These are phyloP conservation scores for Terebella lapidaria DNA, from an alignment of 2,888 invertebrate genomes.

Conservation along the genomic window DNA sequence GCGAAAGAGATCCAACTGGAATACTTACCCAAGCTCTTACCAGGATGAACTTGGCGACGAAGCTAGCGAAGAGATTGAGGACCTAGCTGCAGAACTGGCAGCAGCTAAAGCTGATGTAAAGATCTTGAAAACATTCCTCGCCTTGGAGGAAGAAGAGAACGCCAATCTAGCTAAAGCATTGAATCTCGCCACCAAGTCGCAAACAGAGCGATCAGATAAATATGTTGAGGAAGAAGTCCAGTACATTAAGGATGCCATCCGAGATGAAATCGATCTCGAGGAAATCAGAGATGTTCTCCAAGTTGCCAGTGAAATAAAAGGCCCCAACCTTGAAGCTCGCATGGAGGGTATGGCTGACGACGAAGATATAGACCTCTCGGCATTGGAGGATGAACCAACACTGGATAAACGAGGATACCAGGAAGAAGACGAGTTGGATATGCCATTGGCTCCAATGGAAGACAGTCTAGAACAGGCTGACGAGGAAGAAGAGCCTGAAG, in stretches of 20 bases:
- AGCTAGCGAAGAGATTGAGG: not conserved
- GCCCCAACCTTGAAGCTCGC: too few species aligned
- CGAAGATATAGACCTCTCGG: too few species aligned
- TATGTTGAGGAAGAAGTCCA: slow-evolving; percentile 8
- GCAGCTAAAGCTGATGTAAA: not conserved
- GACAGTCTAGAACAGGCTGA: not conserved
- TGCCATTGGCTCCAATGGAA: too few species aligned
- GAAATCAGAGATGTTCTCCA: slow-evolving; percentile 1
- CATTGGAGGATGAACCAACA: too few species aligned
- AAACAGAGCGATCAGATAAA: slow-evolving; percentile 5
- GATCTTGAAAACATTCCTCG: slow-evolving; percentile 18
- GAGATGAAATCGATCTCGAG: slow-evolving; percentile 10
- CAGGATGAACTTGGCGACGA: too few species aligned
- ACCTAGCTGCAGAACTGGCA: not conserved
- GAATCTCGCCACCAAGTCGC: slow-evolving; percentile 22
- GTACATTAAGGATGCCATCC: slow-evolving; percentile 15
- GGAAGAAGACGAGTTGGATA: too few species aligned
- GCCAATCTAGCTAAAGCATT: slow-evolving; percentile 23
- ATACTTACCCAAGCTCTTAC: too few species aligned
- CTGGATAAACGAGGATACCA: too few species aligned
- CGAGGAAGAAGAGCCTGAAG: not conserved
- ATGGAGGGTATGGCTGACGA: too few species aligned
- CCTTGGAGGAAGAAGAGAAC: slow-evolving; percentile 24
- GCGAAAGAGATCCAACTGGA: not conserved
- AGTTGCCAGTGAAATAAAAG: not conserved